Evolutionary conservation across 2,888 invertebrate genomes (phyloP).

Genomic region (Tinea trinotella): DNA sequence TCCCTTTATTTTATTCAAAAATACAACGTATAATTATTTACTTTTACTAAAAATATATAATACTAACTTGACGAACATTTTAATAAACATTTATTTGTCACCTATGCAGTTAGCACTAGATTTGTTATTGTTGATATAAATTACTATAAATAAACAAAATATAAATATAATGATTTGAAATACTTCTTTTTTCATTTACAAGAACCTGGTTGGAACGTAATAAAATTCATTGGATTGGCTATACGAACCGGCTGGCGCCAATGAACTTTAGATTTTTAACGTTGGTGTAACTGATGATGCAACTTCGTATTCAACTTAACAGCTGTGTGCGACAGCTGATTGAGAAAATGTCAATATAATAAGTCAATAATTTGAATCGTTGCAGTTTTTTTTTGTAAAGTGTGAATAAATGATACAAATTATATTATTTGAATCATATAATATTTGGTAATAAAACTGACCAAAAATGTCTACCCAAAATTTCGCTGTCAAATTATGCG

Average conservation of each 20-base stretch:
- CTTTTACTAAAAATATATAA: no score
- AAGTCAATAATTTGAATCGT: slow-evolving; percentile 44
- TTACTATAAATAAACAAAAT: no score
- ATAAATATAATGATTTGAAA: background rate
- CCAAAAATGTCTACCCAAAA: slow-evolving; percentile 60
- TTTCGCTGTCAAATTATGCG: slow-evolving; percentile 73
- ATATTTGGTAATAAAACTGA: background rate
- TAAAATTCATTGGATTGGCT: slow-evolving; percentile 41
- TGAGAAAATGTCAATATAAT: slow-evolving; percentile 51
- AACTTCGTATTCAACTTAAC: slow-evolving; percentile 40
- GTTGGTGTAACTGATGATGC: slow-evolving; percentile 38
- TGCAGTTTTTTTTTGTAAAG: background rate
- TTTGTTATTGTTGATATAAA: no score
- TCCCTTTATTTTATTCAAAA: no score
- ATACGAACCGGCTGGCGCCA: slow-evolving; percentile 26
- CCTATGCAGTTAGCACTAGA: no score
- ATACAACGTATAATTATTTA: no score
- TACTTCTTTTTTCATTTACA: background rate
- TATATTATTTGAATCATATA: background rate
- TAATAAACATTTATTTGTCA: no score
- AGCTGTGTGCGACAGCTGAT: slow-evolving; percentile 71
- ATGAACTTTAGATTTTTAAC: background rate
- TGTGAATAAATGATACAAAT: background rate
- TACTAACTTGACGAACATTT: no score
- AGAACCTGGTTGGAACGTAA: slow-evolving; percentile 29